phyloP scores from a whole-genome alignment of 2,888 invertebrate genomes.

The Brassicogethes aeneus region DNA sequence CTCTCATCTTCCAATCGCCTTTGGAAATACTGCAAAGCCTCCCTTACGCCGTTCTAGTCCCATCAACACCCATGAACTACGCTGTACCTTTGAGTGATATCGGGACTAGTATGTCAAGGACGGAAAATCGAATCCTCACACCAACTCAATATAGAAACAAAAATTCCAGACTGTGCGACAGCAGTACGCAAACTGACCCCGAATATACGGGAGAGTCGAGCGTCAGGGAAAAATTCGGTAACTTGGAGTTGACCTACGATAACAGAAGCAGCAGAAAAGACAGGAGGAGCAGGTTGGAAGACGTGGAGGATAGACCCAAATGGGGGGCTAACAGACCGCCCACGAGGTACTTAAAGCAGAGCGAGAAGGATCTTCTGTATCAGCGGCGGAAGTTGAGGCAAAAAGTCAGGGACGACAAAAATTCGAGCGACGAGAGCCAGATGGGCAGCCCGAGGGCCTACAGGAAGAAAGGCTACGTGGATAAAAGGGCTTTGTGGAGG shows the following conservation, averaged over 20 bases:
- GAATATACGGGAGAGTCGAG: slow-evolving; percentile 37
- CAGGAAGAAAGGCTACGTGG: slow-evolving; percentile 39
- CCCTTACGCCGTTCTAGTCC: slow-evolving; percentile 52
- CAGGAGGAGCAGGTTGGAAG: slow-evolving; percentile 39
- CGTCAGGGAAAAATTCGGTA: slow-evolving; percentile 36
- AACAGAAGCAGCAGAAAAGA: slow-evolving; percentile 48
- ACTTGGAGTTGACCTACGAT: slow-evolving; percentile 45
- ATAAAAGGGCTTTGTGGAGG: slow-evolving; percentile 41
- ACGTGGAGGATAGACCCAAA: slow-evolving; percentile 56
- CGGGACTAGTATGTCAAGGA: slow-evolving; percentile 26
- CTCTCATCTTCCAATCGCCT: slow-evolving; percentile 39
- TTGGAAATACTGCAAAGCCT: slow-evolving; percentile 42
- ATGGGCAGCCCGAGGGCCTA: slow-evolving; percentile 46
- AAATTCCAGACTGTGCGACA: slow-evolving; percentile 48
- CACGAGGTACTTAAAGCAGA: slow-evolving; percentile 79
- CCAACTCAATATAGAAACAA: slow-evolving; percentile 48
- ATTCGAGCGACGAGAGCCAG: slow-evolving; percentile 55
- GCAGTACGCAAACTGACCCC: slow-evolving; percentile 64
- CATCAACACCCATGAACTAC: slow-evolving; percentile 26
- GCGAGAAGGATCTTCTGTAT: slow-evolving; percentile 82
- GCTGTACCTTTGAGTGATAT: slow-evolving; percentile 27
- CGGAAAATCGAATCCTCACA: slow-evolving; percentile 47
- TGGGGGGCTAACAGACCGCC: slow-evolving; percentile 71
- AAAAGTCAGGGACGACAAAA: slow-evolving; percentile 52
- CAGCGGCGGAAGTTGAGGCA: slow-evolving; percentile 59